Evolutionary conservation across 2,113 vertebrate species (phyloP).

Genomic region (Chionodraco myersi): DNA sequence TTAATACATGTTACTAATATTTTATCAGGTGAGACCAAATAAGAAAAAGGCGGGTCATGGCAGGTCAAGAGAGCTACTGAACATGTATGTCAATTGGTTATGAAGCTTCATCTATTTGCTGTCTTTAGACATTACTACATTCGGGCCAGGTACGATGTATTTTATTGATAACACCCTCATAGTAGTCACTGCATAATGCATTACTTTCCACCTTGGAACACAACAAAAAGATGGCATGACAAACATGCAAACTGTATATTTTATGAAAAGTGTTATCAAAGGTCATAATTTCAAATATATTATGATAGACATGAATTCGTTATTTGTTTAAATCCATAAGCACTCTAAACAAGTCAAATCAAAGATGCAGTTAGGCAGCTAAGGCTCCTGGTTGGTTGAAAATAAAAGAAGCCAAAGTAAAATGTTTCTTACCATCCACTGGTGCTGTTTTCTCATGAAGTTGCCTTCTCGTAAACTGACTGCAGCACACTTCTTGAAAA

Average conservation of each 20-base stretch:
- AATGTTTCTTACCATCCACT: constrained; percentile 23
- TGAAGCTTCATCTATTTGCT: background rate
- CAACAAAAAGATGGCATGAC: background rate
- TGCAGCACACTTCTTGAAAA: constrained; percentile 40
- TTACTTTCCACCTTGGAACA: constrained; percentile 32
- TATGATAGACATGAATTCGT: background rate
- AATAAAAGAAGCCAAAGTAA: background rate
- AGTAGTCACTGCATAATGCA: background rate
- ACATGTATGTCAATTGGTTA: constrained; percentile 20
- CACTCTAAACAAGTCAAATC: background rate
- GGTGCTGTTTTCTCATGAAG: background rate
- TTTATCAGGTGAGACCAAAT: constrained; percentile 1
- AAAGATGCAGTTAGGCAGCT: background rate
- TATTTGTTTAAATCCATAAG: background rate
- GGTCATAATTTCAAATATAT: background rate
- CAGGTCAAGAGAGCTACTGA: constrained; percentile 24
- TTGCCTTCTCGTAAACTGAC: constrained; percentile 19
- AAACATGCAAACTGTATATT: background rate
- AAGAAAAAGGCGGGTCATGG: constrained; percentile 4
- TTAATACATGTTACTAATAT: background rate
- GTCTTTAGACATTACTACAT: background rate
- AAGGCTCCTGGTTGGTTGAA: background rate
- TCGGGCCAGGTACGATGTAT: background rate
- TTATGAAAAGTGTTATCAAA: background rate
- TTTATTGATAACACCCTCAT: background rate